Conservation (phyloP, 2,113 vertebrate genomes). For the Nothocercus nigrocapillus region DNA sequence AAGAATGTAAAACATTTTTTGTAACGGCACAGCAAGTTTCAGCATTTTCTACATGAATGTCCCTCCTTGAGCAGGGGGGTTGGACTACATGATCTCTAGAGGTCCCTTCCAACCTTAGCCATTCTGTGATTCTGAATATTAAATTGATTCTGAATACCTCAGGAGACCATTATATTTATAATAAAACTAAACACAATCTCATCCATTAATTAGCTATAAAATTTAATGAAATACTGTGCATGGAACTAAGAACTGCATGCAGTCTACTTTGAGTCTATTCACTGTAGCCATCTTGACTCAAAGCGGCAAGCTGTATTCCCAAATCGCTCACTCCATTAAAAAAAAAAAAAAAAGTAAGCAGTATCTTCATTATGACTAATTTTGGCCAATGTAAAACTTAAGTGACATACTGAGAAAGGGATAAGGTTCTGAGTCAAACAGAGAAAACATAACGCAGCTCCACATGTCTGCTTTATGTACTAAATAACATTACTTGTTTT, state of each 20-base stretch:
- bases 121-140: background rate
- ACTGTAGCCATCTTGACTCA: background rate
- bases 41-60: background rate
- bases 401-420: background rate
- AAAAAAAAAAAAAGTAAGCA: background rate
- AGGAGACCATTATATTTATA: background rate
- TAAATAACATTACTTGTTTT: background rate
- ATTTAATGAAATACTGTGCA: background rate
- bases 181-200: background rate
- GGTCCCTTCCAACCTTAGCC: too few species aligned
- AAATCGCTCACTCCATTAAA: background rate
- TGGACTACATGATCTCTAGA: too few species aligned
- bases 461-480: background rate
- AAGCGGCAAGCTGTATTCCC: background rate
- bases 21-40: background rate
- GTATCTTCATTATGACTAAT: background rate
- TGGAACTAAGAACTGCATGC: background rate
- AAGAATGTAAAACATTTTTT: background rate
- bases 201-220: background rate
- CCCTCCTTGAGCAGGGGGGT: too few species aligned
- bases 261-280: background rate
- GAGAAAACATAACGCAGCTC: background rate
- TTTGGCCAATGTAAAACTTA: background rate
- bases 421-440: background rate
- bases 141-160: background rate